These are phyloP conservation scores for Tineola bisselliella DNA, from an alignment of 2,888 invertebrate genomes.

Conservation along the genomic window DNA sequence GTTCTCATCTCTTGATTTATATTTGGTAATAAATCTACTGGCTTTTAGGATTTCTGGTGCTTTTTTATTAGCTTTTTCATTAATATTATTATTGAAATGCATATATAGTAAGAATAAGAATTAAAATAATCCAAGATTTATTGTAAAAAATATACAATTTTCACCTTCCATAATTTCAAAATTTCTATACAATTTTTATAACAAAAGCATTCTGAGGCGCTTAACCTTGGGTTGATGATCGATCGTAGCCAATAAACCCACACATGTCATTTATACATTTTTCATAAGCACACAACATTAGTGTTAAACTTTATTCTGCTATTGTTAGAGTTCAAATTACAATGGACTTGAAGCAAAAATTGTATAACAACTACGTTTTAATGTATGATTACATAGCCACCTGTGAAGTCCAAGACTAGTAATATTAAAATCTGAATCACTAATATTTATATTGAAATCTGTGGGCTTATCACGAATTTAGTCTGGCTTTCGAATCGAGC, in stretches of 20 bases:
- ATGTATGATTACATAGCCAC: neutral
- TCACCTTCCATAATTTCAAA: neutral
- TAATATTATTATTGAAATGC: too few species aligned
- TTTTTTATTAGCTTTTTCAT: too few species aligned
- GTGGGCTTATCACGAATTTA: too few species aligned
- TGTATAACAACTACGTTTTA: neutral
- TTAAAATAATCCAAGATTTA: too few species aligned
- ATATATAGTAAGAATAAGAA: too few species aligned
- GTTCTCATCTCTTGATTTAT: neutral
- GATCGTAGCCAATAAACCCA: neutral
- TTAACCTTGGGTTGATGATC: constrained; percentile 10
- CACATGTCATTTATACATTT: neutral
- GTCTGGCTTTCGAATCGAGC: too few species aligned
- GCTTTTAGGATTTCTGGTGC: neutral
- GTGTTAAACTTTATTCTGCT: neutral
- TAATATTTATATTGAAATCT: too few species aligned
- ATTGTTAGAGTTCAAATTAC: neutral
- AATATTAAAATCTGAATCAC: too few species aligned
- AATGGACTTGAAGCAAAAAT: neutral
- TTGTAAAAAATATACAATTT: neutral
- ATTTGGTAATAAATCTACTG: neutral
- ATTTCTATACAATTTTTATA: neutral
- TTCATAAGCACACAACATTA: neutral
- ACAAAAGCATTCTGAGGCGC: neutral
- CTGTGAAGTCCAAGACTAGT: too few species aligned